Conservation (phyloP, 2,113 vertebrate species). For the Ondatra zibethicus region DNA sequence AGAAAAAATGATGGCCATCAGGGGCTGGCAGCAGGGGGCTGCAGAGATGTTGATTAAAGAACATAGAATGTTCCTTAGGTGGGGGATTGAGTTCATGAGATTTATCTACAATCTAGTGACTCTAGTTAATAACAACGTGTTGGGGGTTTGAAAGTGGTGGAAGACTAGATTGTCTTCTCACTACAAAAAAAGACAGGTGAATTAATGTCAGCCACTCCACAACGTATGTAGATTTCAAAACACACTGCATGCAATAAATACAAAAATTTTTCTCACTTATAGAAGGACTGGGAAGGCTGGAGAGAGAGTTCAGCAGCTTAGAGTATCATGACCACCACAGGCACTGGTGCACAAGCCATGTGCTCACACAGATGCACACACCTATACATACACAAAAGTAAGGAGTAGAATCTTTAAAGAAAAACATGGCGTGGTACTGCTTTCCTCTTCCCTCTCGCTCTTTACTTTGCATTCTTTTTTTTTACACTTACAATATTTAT, state of each 20-base stretch:
- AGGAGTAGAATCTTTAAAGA: background rate
- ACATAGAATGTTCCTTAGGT: background rate
- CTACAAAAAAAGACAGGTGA: background rate
- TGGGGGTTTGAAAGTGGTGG: background rate
- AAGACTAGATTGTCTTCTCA: background rate
- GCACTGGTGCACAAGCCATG: too few relatives aligned
- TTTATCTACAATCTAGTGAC: background rate
- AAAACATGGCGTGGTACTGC: background rate
- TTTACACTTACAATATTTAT: too few relatives aligned
- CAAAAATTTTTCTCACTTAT: background rate
- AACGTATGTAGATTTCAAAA: background rate
- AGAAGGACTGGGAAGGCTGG: background rate
- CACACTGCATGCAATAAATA: background rate
- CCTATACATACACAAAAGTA: background rate
- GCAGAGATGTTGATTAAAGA: background rate
- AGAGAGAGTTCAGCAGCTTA: background rate
- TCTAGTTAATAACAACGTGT: background rate
- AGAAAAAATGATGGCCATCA: background rate
- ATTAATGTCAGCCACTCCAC: background rate
- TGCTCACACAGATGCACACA: background rate
- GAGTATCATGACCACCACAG: background rate
- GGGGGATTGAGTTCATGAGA: background rate
- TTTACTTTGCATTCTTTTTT: background rate
- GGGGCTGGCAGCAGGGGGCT: background rate
- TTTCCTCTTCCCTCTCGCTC: background rate